Base-by-base conservation (phyloP, 2,113 vertebrate species). In the Coracopsis vasa region DNA sequence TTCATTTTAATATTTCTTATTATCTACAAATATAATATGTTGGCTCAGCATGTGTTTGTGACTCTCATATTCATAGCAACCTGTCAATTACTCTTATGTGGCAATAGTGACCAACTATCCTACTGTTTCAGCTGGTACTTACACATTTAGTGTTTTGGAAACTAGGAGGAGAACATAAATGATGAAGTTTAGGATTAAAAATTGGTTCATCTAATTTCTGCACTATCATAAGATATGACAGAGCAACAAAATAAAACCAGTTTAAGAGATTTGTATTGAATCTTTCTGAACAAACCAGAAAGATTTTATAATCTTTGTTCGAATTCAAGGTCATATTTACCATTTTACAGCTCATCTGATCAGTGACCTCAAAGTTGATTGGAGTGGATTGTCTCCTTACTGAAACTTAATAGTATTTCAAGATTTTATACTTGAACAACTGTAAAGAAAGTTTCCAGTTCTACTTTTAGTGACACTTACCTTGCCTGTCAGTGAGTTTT, bases 381-480 rank as follows among this genome's bases (percentile, higher is more conserved):
- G 24, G 11, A 77, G 19, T 47, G 19, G 25, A 18, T 48, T 61
- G 53, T 65, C 35, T 60, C 29, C 18, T 47, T 75, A 35, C 16
- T 51, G 16, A 54, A 82, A 65, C 24, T 41, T 20, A 37, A 6
- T 8, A 62, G 16, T 47, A 56, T 58, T 87, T 81, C 50, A 72
- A 54, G 10, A 8, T 78, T 85, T 88, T 0, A 0, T 35, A 58
- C 5, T 16, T 73, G 17, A 42, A 35, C 21, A 62, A 11, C 4
- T 62, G 7, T 24, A 79, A 80, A 80, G 51, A 28, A 67, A 54
- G 1, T 64, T 87, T 60, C 27, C 29, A 51, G 12, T 60, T 79
- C 54, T 84, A 19, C 12, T 64, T 51, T 39, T 39, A 47, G 25
- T 66, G 42, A 10, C 9, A 3, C 11, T 69, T 81, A n/a, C 21